Conservation (phyloP, 1,140 invertebrate genomes). For the Hyposmocoma kahamanoa region DNA sequence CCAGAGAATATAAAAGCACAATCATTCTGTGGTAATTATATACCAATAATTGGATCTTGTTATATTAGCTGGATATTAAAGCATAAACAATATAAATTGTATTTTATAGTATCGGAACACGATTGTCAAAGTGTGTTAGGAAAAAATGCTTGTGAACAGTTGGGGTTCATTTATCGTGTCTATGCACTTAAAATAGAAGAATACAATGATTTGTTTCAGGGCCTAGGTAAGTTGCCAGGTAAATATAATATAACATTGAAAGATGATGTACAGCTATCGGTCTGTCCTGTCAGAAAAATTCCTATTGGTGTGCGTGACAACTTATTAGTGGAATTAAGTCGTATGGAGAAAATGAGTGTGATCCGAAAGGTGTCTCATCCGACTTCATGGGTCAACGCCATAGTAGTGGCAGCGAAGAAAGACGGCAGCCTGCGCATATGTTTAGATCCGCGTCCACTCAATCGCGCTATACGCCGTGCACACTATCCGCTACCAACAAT, state of each 20-base stretch:
- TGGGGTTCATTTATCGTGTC: no score
- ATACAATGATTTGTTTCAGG: conserved; percentile 9
- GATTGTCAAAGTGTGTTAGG: conserved; percentile 7
- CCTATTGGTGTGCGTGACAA: conserved; percentile 20
- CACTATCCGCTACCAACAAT: conserved; percentile 3
- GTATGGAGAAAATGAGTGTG: conserved; percentile 18
- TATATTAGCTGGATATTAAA: not conserved
- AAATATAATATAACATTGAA: conserved; percentile 20
- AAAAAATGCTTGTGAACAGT: no score
- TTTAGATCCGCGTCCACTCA: conserved; percentile 49
- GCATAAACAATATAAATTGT: not conserved
- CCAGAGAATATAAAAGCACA: not conserved
- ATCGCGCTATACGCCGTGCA: conserved; percentile 15
- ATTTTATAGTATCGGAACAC: conserved; percentile 1
- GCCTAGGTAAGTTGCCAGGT: conserved; percentile 6
- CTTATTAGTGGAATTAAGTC: conserved; percentile 21
- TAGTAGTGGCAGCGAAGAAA: conserved; percentile 38
- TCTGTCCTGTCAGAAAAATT: conserved; percentile 22
- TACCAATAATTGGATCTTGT: conserved; percentile 8
- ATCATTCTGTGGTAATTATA: not conserved
- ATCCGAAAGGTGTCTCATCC: conserved; percentile 26
- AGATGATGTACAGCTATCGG: conserved; percentile 13
- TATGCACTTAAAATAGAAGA: not conserved
- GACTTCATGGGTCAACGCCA: conserved; percentile 46
- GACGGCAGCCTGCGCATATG: conserved; percentile 43